Percentiles rank a stretch among this genome's conserved stretches.
These are phyloP conservation scores for Leptopilina syphax DNA, from an alignment of 2,888 invertebrate genomes.

Conservation along the genomic window DNA sequence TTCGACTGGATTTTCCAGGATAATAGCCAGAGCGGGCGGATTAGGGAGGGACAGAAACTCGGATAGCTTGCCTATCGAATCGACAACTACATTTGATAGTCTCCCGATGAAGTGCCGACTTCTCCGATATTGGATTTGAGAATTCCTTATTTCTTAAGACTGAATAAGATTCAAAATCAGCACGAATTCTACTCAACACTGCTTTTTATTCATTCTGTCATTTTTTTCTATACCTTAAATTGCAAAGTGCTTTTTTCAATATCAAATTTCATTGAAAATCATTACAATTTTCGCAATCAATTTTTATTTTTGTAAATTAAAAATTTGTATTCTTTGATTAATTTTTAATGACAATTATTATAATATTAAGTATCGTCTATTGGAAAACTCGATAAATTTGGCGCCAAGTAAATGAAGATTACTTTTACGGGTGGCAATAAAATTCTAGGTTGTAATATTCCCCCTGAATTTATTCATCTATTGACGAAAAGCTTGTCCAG, in stretches of 20 bases:
- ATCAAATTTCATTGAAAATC: background rate
- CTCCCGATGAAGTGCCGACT: conserved; percentile 60
- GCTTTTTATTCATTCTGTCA: conserved; percentile 1
- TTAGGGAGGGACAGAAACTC: conserved; percentile 63
- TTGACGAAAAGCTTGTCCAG: too few species aligned
- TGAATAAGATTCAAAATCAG: conserved; percentile 27
- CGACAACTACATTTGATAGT: conserved; percentile 67
- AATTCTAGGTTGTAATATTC: background rate
- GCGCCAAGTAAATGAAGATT: too few species aligned
- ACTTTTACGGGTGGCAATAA: background rate
- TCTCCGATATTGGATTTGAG: conserved; percentile 43
- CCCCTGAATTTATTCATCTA: too few species aligned
- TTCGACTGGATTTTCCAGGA: conserved; percentile 70
- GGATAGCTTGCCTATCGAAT: conserved; percentile 65
- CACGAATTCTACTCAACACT: background rate
- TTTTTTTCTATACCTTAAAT: background rate
- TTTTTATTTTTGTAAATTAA: too few species aligned
- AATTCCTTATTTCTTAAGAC: conserved; percentile 33
- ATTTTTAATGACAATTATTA: too few species aligned
- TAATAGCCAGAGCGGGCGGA: conserved; percentile 66
- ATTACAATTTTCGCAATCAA: too few species aligned
- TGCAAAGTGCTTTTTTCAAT: background rate
- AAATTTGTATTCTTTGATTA: too few species aligned
- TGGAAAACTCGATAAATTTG: too few species aligned
- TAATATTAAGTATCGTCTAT: too few species aligned